Base-by-base conservation (phyloP, 92 coral and sea anemone species). In the Plumapathes pennacea region DNA sequence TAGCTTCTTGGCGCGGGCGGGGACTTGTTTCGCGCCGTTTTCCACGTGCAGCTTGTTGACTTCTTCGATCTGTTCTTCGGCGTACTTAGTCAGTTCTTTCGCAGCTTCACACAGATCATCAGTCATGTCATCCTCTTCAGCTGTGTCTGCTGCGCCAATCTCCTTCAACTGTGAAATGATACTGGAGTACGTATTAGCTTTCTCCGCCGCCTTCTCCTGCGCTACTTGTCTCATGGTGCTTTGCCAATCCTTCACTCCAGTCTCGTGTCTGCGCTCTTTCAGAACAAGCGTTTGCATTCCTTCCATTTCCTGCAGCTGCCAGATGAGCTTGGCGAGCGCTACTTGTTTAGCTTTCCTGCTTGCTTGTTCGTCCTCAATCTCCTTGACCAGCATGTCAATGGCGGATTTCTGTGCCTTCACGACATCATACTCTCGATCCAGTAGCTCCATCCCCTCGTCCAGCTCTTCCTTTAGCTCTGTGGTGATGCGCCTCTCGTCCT, bases 261-360 rank as follows among this genome's bases (percentile, higher is more conserved):
- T 26, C 40, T 27, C 69, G 26, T 13, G 20, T 6, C 50, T 39
- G 4, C 69, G 22, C 38, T 71, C 78, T 38, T 88, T 86, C 7
- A 75, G 66, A 13, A 88, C 62, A 4, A 83, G 77, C 34, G 34
- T 65, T 29, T 81, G 76, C 96, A 88, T 78, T 28, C 84, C 96
- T 30, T 88, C 96, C 54, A 88, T 60, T 57, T 88, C 96, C 54
- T 78, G 83, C 14, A 88, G 46, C 39, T 88, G 83, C 78, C 90
- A 65, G 24, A 88, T 78, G 42, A 88, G 39, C 67, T 84, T 88
- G 6, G 96, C 96, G 20, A 88, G 61, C 17, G 89, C 76, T 27
- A 67, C 44, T 40, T 81, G 65, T 42, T 88, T 88, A 26, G 67
- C 80, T 15, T 67, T 88, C 21, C 85, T 85, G 38, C 67, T 86